Base-by-base conservation (phyloP, 2,888 invertebrate species). In the Alitta virens region DNA sequence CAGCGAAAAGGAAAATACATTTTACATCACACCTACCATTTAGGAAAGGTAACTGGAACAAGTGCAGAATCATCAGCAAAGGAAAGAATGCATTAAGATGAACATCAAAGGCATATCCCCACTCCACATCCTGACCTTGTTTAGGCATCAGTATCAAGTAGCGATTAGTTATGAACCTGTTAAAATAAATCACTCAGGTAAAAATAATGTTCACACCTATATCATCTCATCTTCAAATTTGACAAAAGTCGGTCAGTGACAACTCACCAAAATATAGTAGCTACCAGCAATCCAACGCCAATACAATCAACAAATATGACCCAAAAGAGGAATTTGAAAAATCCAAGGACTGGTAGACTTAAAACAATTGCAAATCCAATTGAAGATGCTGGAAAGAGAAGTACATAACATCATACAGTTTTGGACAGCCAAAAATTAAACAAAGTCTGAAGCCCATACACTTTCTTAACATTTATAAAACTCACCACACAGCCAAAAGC, bases 1-100 rank as follows among this genome's bases (percentile, higher is more conserved):
- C 33, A 33, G 33, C n/a, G 33, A 26, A 46, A 14, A 16, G 7
- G 16, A 23, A 42, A 46, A 14, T 46, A 21, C 7, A 56, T 9
- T 12, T 18, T 12, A 25, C 27, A 5, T 12, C 40, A 25, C 9
- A 66, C 78, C 72, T 71, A 82, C 82, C 68, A 63, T 75, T 74
- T 18, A 82, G 69, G 68, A 97, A 88, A 71, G 95, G 87, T 59
- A 97, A 87, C 80, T 96, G 92, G 74, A 97, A 88, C 74, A 94
- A 91, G 81, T 99, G 97, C 61, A 99, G 86, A 72, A 98, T 87
- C 68, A 95, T 90, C 18, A 98, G 86, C 1, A 96, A 90, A n/a
- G 98, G 98, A 83, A 97, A 97, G 83, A 96, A 94, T 2, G 98
- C 98, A 84, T 99, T 99, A 74, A 99, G 87, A 85, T 99, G 98